Percentiles rank a stretch among this genome's conserved stretches.
Evolutionary conservation across 2,113 vertebrate species (phyloP).

Genomic region (Tachysurus fulvidraco): DNA sequence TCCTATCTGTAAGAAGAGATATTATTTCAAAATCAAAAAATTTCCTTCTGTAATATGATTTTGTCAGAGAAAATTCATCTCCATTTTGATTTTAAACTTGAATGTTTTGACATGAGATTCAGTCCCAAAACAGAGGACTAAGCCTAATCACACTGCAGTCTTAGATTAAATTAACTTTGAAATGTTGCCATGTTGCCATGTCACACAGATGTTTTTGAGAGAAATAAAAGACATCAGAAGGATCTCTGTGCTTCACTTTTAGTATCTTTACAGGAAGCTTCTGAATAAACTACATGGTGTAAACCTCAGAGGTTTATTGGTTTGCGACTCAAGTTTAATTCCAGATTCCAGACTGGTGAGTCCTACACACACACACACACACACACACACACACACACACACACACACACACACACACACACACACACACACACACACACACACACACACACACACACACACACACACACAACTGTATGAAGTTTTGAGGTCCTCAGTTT

Average conservation of each 20-base stretch:
- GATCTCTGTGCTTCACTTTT: neutral
- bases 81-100: neutral
- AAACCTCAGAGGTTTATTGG: neutral
- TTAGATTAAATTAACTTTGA: conserved; percentile 7
- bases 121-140: neutral
- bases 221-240: conserved; percentile 15
- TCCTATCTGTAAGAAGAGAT: neutral
- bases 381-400: neutral
- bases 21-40: neutral
- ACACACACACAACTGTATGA: too few relatives aligned
- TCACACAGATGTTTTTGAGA: conserved; percentile 15
- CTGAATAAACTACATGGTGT: neutral
- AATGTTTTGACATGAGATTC: neutral
- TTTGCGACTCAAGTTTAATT: neutral
- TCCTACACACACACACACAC: neutral
- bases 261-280: conserved; percentile 1
- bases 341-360: neutral
- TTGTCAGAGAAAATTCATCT: neutral
- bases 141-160: neutral
- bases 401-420: neutral
- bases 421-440: too few relatives aligned
- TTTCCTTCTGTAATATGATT: neutral
- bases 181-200: neutral
- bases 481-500: neutral
- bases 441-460: too few relatives aligned